Percentiles rank a stretch among this genome's conserved stretches.
Conservation (phyloP, 1,140 invertebrate species). For the Pachypeltis micranthus region DNA sequence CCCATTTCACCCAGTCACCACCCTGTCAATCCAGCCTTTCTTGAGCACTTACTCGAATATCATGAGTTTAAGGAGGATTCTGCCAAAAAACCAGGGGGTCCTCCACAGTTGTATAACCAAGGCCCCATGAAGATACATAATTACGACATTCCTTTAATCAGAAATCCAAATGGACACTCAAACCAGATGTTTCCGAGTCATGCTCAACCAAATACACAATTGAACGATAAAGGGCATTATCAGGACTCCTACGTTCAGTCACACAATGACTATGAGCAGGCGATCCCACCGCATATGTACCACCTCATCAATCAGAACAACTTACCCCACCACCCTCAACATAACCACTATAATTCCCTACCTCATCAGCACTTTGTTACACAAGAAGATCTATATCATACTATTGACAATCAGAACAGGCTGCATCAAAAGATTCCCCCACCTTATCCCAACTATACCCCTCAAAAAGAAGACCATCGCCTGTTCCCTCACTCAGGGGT, state of each 20-base stretch:
- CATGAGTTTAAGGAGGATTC: background rate
- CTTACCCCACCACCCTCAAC: too few species aligned
- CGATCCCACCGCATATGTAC: slow-evolving; percentile 10
- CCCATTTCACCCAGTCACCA: background rate
- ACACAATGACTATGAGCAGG: background rate
- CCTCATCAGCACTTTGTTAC: slow-evolving; percentile 10
- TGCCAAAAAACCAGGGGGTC: background rate
- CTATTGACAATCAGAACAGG: slow-evolving; percentile 18
- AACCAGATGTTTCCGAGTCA: too few species aligned
- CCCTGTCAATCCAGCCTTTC: background rate
- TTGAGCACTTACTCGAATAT: slow-evolving; percentile 10
- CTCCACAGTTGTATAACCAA: background rate
- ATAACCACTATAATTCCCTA: background rate
- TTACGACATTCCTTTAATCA: too few species aligned
- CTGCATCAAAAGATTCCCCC: slow-evolving; percentile 17
- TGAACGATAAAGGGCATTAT: background rate
- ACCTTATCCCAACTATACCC: slow-evolving; percentile 15
- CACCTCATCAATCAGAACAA: slow-evolving; percentile 17
- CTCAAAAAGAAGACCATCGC: background rate
- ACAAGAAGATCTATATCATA: slow-evolving; percentile 20
- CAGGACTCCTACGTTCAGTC: background rate
- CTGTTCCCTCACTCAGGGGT: background rate
- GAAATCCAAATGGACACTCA: too few species aligned
- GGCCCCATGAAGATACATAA: background rate
- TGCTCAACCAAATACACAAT: too few species aligned